These are phyloP conservation scores for Catocala nupta DNA, from an alignment of 2,888 invertebrate species.

Conservation along the genomic window DNA sequence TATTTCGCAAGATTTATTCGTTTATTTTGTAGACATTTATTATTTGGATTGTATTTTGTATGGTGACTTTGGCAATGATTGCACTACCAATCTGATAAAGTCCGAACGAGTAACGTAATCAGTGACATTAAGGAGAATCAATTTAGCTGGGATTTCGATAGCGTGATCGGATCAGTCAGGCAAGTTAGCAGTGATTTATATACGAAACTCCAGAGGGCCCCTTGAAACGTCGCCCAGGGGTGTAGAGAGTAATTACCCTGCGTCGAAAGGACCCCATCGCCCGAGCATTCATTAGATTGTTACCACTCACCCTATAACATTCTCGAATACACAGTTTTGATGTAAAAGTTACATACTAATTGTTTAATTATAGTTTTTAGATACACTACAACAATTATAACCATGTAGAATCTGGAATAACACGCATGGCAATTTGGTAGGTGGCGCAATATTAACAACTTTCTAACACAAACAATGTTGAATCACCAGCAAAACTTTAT, in stretches of 20 bases:
- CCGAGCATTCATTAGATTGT: constrained; percentile 66
- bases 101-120: constrained; percentile 31
- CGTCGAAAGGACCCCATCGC: constrained; percentile 60
- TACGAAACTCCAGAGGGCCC: constrained; percentile 56
- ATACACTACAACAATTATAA: constrained; percentile 38
- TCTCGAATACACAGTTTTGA: constrained; percentile 29
- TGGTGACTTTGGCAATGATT: constrained; percentile 4
- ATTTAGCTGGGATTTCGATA: constrained; percentile 54
- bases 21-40: too few relatives aligned
- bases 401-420: constrained; percentile 36
- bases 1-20: too few relatives aligned
- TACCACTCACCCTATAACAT: constrained; percentile 61
- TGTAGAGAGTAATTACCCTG: constrained; percentile 70
- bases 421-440: constrained; percentile 41
- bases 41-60: too few relatives aligned
- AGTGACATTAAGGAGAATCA: constrained; percentile 40
- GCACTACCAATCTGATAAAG: neutral
- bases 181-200: constrained; percentile 77
- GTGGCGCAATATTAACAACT: constrained; percentile 46
- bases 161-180: constrained; percentile 62
- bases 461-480: constrained; percentile 56
- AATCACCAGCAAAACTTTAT: constrained; percentile 52
- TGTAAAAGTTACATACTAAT: constrained; percentile 38
- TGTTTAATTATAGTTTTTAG: constrained; percentile 32
- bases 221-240: constrained; percentile 65